Base-by-base conservation (phyloP, 2,888 invertebrate genomes). In the Belgica antarctica region DNA sequence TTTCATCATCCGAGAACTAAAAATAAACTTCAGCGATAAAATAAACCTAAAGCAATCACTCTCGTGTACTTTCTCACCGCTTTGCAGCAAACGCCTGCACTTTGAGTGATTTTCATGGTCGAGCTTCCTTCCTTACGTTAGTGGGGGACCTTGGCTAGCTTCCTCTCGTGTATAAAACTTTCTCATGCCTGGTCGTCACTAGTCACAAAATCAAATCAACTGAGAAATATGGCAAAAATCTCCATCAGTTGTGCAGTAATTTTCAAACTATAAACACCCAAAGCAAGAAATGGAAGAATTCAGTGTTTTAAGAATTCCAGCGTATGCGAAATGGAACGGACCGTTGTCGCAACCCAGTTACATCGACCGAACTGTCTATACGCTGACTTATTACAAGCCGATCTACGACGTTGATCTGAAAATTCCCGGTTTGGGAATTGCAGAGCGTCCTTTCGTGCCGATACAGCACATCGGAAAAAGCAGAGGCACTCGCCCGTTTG, bases 201-300 rank as follows among this genome's bases (percentile, higher is more conserved):
- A n/a, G n/a, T n/a, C n/a, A n/a, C n/a, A n/a, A n/a, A n/a, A n/a
- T n/a, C n/a, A 41, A 8, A 19, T 22, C 17, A 41, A 41, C 19
- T 63, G 41, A 2, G n/a, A n/a, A n/a, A n/a, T n/a, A n/a, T n/a
- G n/a, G n/a, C n/a, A n/a, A n/a, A n/a, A n/a, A n/a, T n/a, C n/a
- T n/a, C n/a, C n/a, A n/a, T n/a, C n/a, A n/a, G n/a, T n/a, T n/a
- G n/a, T n/a, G n/a, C n/a, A n/a, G n/a, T n/a, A n/a, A n/a, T n/a
- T n/a, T n/a, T n/a, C n/a, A n/a, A n/a, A n/a, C n/a, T n/a, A n/a
- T n/a, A 31, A 31, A 31, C 34, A 31, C 34, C 5, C 34, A n/a
- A n/a, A n/a, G n/a, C n/a, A n/a, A n/a, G n/a, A 70, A 70, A 70
- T 70, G 70, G 70, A 70, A 70, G 41, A 59, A 34, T 70, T 61